Conservation (phyloP, 2,888 invertebrate genomes). For the Megamerina dolium region DNA sequence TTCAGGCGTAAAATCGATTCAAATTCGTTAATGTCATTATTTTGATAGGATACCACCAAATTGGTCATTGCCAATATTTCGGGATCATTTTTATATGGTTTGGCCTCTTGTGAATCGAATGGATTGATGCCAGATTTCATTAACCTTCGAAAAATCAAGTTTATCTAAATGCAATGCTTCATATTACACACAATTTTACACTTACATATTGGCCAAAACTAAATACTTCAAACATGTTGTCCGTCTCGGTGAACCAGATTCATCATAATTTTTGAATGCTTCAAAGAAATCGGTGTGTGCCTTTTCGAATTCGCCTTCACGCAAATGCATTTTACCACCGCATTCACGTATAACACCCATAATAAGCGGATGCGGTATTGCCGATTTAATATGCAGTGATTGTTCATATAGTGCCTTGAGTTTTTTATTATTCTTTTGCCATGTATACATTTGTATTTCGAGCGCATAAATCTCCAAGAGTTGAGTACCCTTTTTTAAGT, state of each 20-base stretch:
- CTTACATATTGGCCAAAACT: slow-evolving; percentile 96
- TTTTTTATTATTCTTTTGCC: slow-evolving; percentile 98
- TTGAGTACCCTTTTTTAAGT: slow-evolving; percentile 96
- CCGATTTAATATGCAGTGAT: slow-evolving; percentile 96
- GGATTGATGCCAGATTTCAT: slow-evolving; percentile 99
- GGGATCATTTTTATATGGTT: slow-evolving; percentile 98
- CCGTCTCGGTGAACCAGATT: slow-evolving; percentile 92
- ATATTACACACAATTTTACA: slow-evolving; percentile 29
- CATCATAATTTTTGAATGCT: slow-evolving; percentile 99
- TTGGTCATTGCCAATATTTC: slow-evolving; percentile 99
- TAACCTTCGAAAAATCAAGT: slow-evolving; percentile 56
- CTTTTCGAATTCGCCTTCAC: slow-evolving; percentile 97
- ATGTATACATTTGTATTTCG: slow-evolving; percentile 99
- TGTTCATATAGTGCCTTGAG: slow-evolving; percentile 94
- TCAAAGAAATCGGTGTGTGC: slow-evolving; percentile 99
- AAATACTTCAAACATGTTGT: slow-evolving; percentile 97
- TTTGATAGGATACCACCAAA: slow-evolving; percentile 93
- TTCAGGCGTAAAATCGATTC: slow-evolving; percentile 93
- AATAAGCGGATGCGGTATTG: slow-evolving; percentile 99
- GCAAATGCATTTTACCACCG: slow-evolving; percentile 98
- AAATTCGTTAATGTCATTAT: slow-evolving; percentile 97
- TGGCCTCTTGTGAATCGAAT: slow-evolving; percentile 99
- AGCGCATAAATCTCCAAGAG: slow-evolving; percentile 96
- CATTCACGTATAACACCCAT: slow-evolving; percentile 99
- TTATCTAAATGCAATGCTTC: background rate